Base-by-base conservation (phyloP, 2,797 vertebrate genomes). In the Danionella dracula region DNA sequence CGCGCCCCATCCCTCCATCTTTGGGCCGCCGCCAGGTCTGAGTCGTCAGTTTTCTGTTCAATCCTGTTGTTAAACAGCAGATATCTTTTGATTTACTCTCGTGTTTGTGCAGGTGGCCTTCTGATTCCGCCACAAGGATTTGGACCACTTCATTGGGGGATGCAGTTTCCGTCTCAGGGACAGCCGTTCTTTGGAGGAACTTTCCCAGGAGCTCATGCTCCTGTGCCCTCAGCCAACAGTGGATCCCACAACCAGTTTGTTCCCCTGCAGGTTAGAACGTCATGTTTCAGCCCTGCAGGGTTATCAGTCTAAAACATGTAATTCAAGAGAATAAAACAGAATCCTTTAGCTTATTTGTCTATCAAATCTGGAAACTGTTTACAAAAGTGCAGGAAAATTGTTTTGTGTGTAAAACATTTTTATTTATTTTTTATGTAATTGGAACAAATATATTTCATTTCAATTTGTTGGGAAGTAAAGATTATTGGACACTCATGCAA, bases 211-310 rank as follows among this genome's bases (percentile, higher is more conserved):
- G 83, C 78, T 2, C 57, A 85, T 35, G 83, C 82, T 8, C 76
- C 90, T 59, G 75, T 84, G 29, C 79, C 90, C 54, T 23, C 84
- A 1, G 4, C 88, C 34, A 87, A 91, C 51, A 82, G 89, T 21
- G 92, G 92, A 55, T 89, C 92, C 46, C 96, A 97, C 82, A 95
- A 90, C 85, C 96, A 98, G 83, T 99, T 99, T 76, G 92, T 98
- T 81, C 96, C 96, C 17, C 78, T 98, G 27, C 96, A 99, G 92
- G 96, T 93, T 15, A 17, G 11, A 11, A 20, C 1, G 7, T 10
- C 8, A 5, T 23, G 6, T 4, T 5, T 31, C 29, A 31, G 29
- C 5, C 29, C 5, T 31, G 29, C 29, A 31, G 5, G n/a, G n/a
- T n/a, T n/a, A n/a, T n/a, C n/a, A n/a, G n/a, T n/a, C n/a, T n/a